Percentiles rank a stretch among this genome's conserved stretches.
Conservation (phyloP, 2,888 invertebrate genomes). For the Hofmannophila pseudospretella region DNA sequence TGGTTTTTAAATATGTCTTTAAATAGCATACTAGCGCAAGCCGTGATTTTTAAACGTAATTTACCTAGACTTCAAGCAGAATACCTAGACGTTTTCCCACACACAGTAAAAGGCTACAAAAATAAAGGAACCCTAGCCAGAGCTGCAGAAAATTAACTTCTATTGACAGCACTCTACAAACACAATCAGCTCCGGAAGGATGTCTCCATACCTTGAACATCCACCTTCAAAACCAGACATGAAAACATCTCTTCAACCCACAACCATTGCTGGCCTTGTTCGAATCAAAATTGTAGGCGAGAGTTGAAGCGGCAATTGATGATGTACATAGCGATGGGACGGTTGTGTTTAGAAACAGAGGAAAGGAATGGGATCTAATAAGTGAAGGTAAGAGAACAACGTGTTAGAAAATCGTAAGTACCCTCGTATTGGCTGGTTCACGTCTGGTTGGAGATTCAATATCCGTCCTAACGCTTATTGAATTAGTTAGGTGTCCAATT, state of each 20-base stretch:
- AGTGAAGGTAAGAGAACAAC: conserved; percentile 35
- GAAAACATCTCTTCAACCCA: not conserved
- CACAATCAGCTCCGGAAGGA: conserved; percentile 46
- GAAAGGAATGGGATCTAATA: conserved; percentile 26
- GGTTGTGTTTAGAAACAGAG: not conserved
- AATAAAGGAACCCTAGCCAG: conserved; percentile 34
- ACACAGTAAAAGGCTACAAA: conserved; percentile 10
- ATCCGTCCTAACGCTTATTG: not conserved
- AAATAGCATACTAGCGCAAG: too few relatives aligned
- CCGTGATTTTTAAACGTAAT: too few relatives aligned
- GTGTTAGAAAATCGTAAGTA: conserved; percentile 44
- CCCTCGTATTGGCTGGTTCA: conserved; percentile 29
- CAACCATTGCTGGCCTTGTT: conserved; percentile 2
- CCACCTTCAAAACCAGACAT: not conserved
- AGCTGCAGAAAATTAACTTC: conserved; percentile 47
- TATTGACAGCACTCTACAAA: conserved; percentile 44
- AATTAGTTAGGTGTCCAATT: not conserved
- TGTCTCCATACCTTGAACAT: conserved; percentile 10
- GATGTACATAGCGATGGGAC: not conserved
- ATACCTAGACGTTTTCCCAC: too few relatives aligned
- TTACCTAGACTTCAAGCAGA: too few relatives aligned
- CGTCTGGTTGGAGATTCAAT: conserved; percentile 10
- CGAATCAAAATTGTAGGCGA: not conserved
- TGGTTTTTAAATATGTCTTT: too few relatives aligned
- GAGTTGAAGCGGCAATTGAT: not conserved